Percentiles rank a stretch among this genome's conserved stretches.
Conservation (phyloP, 2,113 vertebrate species). For the Perognathus longimembris region DNA sequence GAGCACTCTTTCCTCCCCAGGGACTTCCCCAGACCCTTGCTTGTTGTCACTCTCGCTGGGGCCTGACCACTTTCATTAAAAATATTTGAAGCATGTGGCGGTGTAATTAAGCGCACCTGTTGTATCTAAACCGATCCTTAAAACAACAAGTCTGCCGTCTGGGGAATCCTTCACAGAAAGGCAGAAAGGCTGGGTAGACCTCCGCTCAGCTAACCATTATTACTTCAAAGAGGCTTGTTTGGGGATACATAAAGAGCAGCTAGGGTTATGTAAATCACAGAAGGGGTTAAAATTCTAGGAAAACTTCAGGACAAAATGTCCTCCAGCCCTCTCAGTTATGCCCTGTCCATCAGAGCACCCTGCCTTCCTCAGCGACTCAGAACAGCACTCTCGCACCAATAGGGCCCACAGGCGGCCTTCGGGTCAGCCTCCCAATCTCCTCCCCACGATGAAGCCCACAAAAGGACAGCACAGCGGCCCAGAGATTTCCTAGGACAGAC, state of each 20-base stretch:
- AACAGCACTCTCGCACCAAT: fast-evolving
- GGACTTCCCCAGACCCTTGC: not conserved
- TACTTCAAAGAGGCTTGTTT: constrained; percentile 39
- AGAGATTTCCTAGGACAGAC: not conserved
- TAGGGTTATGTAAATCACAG: not conserved
- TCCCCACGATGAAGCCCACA: not conserved
- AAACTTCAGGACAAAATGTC: not conserved
- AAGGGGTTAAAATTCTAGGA: not conserved
- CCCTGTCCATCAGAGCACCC: not conserved
- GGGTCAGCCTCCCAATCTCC: too few relatives aligned
- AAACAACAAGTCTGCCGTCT: constrained; percentile 51
- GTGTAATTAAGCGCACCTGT: constrained; percentile 48
- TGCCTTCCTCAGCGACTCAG: not conserved
- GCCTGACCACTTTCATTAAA: constrained; percentile 68
- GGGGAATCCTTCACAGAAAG: not conserved
- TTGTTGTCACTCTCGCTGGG: too few relatives aligned
- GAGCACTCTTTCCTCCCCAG: not conserved
- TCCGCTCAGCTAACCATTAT: constrained; percentile 29
- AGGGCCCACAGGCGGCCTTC: not conserved
- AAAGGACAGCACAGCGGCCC: not conserved
- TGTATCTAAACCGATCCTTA: constrained; percentile 6
- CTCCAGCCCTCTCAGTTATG: not conserved
- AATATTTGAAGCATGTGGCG: constrained; percentile 70
- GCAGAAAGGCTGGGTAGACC: not conserved
- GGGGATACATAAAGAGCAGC: too few relatives aligned